Percentiles rank a stretch among this genome's conserved stretches.
These are phyloP conservation scores for Pungitius pungitius DNA, from an alignment of 2,113 vertebrate genomes.

Conservation along the genomic window DNA sequence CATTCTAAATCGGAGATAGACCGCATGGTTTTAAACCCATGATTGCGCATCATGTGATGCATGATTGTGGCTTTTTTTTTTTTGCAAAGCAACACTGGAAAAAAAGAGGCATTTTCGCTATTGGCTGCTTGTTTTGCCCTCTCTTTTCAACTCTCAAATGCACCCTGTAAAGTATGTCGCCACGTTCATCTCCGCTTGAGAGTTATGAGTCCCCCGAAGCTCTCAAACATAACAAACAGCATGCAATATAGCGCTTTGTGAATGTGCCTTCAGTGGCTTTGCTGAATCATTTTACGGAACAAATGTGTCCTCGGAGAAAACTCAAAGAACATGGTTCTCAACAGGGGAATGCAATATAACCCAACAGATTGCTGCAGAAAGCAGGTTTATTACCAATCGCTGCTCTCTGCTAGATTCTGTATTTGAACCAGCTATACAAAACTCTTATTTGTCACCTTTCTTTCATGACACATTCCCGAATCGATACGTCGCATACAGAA, in stretches of 20 bases:
- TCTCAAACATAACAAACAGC: conserved; percentile 81
- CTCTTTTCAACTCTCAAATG: conserved; percentile 64
- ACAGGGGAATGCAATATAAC: conserved; percentile 65
- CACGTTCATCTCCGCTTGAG: conserved; percentile 70
- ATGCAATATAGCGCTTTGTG: conserved; percentile 72
- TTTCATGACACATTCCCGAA: conserved; percentile 29
- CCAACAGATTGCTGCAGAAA: conserved; percentile 64
- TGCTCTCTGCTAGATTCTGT: conserved; percentile 47
- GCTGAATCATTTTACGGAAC: conserved; percentile 79
- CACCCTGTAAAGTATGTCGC: conserved; percentile 65
- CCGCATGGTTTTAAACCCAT: conserved; percentile 51
- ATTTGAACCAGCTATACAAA: conserved; percentile 42
- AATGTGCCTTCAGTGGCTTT: conserved; percentile 77
- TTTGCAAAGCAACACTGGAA: conserved; percentile 7
- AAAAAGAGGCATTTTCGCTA: conserved; percentile 43
- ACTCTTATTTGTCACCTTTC: conserved; percentile 39
- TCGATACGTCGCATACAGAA: conserved; percentile 14
- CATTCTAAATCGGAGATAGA: conserved; percentile 54
- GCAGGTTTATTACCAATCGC: conserved; percentile 68
- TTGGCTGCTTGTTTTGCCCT: conserved; percentile 54
- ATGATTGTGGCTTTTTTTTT: conserved; percentile 38
- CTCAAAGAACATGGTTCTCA: conserved; percentile 74
- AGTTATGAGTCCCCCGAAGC: conserved; percentile 79
- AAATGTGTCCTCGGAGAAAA: conserved; percentile 79
- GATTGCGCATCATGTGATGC: conserved; percentile 67